These are phyloP conservation scores for Collichthys lucidus DNA, from an alignment of 2,113 vertebrate genomes.

Conservation along the genomic window DNA sequence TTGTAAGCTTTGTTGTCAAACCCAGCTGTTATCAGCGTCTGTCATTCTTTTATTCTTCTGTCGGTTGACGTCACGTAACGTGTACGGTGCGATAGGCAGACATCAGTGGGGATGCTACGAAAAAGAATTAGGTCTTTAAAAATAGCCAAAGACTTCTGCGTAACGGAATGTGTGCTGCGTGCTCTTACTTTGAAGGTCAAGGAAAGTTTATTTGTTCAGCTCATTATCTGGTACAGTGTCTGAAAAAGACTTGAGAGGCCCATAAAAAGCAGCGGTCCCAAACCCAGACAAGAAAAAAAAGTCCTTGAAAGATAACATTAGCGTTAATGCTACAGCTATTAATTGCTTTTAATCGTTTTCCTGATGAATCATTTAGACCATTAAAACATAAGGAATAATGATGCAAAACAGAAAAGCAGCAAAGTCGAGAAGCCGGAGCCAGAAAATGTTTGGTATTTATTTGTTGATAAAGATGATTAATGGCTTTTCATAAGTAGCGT, in stretches of 20 bases:
- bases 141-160: conserved; percentile 32
- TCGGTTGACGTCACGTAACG: background rate
- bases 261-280: background rate
- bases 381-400: background rate
- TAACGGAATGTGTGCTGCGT: conserved; percentile 37
- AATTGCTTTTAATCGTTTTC: background rate
- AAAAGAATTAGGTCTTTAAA: conserved; percentile 19
- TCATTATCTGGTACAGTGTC: conserved; percentile 27
- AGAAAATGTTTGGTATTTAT: background rate
- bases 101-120: background rate
- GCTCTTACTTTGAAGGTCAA: conserved; percentile 22
- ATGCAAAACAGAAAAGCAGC: background rate
- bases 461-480: background rate
- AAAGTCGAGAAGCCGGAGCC: background rate
- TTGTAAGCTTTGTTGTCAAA: background rate
- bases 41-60: accelerated
- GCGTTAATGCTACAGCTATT: background rate
- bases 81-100: background rate
- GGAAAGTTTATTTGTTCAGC: conserved; percentile 42
- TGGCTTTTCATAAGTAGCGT: background rate
- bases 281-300: conserved; percentile 8
- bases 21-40: background rate
- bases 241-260: conserved; percentile 3
- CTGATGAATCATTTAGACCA: background rate
- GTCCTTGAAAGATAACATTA: background rate